phyloP scores from a whole-genome alignment of 2,113 vertebrate genomes.

The Pterocles burchelli region DNA sequence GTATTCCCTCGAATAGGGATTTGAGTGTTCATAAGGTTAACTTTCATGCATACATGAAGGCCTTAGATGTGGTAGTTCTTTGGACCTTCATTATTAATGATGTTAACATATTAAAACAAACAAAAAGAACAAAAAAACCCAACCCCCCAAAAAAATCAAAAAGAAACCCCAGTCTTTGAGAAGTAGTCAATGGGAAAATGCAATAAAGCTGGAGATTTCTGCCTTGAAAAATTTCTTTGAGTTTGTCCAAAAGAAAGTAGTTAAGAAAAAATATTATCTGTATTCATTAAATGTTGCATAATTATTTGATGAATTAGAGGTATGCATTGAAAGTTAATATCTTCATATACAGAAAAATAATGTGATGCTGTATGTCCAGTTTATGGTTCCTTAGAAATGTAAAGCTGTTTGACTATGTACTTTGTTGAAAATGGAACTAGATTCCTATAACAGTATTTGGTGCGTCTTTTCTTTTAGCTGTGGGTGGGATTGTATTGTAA shows the following conservation, averaged over 20 bases:
- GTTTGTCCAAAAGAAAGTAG: background rate
- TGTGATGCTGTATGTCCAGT: background rate
- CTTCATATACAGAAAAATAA: background rate
- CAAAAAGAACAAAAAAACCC: background rate
- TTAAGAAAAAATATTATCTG: background rate
- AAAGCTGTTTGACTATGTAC: background rate
- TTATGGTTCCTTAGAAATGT: background rate
- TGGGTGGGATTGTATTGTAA: conserved; percentile 25
- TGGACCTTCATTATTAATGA: background rate
- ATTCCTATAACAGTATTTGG: background rate
- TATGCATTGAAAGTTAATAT: background rate
- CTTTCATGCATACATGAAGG: background rate
- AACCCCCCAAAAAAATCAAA: rapidly evolving
- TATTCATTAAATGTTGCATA: background rate
- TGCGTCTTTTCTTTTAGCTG: background rate
- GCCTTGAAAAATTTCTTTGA: background rate
- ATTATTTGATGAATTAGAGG: background rate
- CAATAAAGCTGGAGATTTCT: background rate
- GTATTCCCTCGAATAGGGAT: background rate
- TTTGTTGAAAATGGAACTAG: background rate
- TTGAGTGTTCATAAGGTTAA: background rate
- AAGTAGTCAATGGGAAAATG: background rate
- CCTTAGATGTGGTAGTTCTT: background rate
- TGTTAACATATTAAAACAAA: background rate
- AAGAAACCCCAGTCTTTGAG: background rate